These are phyloP conservation scores for Dasypolia templi DNA, from an alignment of 2,888 invertebrate species.

Conservation along the genomic window DNA sequence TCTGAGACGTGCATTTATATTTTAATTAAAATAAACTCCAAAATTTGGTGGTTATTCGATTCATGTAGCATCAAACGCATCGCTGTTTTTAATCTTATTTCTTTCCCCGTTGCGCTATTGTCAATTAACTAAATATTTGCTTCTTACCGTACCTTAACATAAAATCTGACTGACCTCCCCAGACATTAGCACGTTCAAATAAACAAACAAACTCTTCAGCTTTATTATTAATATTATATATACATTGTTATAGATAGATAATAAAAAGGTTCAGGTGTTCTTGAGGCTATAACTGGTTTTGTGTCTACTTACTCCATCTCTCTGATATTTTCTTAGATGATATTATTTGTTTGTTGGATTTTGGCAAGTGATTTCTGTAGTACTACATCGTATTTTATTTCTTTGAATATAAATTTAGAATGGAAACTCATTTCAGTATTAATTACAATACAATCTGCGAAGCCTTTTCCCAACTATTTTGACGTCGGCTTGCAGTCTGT, in stretches of 20 bases:
- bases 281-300: conserved; percentile 1
- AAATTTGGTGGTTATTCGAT: too few species aligned
- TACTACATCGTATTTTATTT: not conserved
- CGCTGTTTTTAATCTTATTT: too few species aligned
- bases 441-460: not conserved
- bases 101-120: too few species aligned
- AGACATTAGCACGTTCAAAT: not conserved
- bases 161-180: not conserved
- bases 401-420: not conserved
- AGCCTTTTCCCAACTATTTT: not conserved
- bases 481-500: not conserved
- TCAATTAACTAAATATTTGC: too few species aligned
- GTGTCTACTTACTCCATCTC: conserved; percentile 3
- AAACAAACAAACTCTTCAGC: not conserved
- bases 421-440: not conserved
- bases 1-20: too few species aligned
- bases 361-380: not conserved
- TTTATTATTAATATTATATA: not conserved
- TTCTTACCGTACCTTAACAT: too few species aligned
- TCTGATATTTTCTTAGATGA: conserved; percentile 6
- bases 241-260: not conserved
- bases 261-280: conserved; percentile 21
- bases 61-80: too few species aligned
- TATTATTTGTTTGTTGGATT: conserved; percentile 17
- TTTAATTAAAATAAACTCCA: too few species aligned